These are phyloP conservation scores for Pedicia rivosa DNA, from an alignment of 2,888 invertebrate species.

Conservation along the genomic window DNA sequence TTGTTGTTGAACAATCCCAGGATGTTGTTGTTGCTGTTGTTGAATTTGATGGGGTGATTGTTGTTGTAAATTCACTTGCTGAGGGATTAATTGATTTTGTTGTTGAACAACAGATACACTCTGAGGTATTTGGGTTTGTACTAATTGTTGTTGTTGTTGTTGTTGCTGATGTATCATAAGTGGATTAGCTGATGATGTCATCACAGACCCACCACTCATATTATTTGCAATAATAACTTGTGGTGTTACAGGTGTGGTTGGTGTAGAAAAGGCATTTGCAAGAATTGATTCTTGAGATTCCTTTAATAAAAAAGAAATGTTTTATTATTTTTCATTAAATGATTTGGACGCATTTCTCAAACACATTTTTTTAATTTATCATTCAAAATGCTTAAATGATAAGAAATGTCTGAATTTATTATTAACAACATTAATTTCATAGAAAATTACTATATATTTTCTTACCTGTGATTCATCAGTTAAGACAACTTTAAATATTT, in stretches of 20 bases:
- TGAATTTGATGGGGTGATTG: constrained; percentile 5
- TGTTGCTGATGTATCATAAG: background rate
- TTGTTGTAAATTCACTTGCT: constrained; percentile 5
- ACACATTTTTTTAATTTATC: constrained; percentile 32
- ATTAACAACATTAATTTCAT: background rate
- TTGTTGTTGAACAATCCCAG: constrained; percentile 3
- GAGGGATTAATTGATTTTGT: background rate
- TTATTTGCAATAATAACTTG: too few relatives aligned
- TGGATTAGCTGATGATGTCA: too few relatives aligned
- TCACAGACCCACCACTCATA: too few relatives aligned
- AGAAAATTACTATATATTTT: background rate
- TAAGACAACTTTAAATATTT: constrained; percentile 78
- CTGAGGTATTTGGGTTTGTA: too few relatives aligned
- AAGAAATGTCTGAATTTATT: background rate
- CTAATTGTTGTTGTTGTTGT: constrained; percentile 5
- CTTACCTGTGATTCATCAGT: constrained; percentile 58
- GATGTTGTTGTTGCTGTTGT: constrained; percentile 5
- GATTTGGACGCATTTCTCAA: too few relatives aligned
- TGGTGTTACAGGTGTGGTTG: constrained; percentile 33
- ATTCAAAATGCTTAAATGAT: background rate
- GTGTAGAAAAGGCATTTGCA: background rate
- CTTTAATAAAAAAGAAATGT: too few relatives aligned
- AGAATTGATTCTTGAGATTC: constrained; percentile 57
- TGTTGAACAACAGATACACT: too few relatives aligned
- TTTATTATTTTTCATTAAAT: too few relatives aligned